These are phyloP conservation scores for Acanthococcus lagerstroemiae DNA, from an alignment of 2,888 invertebrate species.

Conservation along the genomic window DNA sequence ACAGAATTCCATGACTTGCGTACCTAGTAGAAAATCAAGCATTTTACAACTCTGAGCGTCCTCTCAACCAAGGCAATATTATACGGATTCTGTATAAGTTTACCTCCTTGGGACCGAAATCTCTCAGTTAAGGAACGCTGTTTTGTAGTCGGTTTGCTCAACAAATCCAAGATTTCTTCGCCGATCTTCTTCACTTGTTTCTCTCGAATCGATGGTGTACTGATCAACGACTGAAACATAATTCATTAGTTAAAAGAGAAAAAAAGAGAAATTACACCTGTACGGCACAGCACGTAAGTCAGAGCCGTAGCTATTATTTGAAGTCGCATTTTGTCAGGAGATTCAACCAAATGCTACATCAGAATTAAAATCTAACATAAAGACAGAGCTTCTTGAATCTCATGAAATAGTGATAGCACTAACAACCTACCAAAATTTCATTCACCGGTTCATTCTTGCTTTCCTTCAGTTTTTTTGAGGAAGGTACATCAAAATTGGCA, in stretches of 20 bases:
- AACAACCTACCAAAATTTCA: slow-evolving; percentile 32
- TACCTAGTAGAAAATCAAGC: too few species aligned
- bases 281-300: too few species aligned
- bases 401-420: too few species aligned
- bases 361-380: too few species aligned
- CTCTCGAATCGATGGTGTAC: slow-evolving; percentile 89
- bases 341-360: too few species aligned
- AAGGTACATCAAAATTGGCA: background rate
- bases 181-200: slow-evolving; percentile 91
- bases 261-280: too few species aligned
- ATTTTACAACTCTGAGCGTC: too few species aligned
- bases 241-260: too few species aligned
- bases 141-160: slow-evolving; percentile 93
- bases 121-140: slow-evolving; percentile 90
- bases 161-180: slow-evolving; percentile 85
- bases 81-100: slow-evolving; percentile 19
- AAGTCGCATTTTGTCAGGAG: too few species aligned
- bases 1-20: slow-evolving; percentile 90
- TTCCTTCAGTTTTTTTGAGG: slow-evolving; percentile 17
- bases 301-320: too few species aligned
- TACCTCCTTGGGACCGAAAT: slow-evolving; percentile 88
- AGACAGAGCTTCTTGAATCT: too few species aligned
- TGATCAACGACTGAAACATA: slow-evolving; percentile 53
- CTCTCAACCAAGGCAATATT: too few species aligned
- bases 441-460: slow-evolving; percentile 27